Evolutionary conservation across 1,140 invertebrate species (phyloP).

Genomic region (Drosophila lini): DNA sequence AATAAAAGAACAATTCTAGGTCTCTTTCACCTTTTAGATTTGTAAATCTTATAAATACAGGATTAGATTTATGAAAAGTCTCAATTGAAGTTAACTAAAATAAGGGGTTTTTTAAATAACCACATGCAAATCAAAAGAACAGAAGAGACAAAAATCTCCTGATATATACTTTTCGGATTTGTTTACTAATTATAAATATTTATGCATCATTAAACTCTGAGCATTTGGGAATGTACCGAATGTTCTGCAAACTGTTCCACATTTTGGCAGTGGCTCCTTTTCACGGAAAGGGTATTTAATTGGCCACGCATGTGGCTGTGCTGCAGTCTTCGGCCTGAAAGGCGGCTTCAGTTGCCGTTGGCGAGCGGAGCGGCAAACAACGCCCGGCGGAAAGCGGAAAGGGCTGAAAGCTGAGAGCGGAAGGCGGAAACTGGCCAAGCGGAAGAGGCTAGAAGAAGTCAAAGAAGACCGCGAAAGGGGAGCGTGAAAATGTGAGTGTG

Average conservation of each 20-base stretch:
- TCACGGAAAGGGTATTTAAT: constrained; percentile 31
- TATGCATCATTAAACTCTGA: background rate
- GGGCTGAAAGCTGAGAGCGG: constrained; percentile 12
- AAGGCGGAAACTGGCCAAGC: constrained; percentile 35
- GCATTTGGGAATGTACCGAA: background rate
- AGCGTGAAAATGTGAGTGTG: constrained; percentile 64
- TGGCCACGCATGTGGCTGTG: constrained; percentile 38
- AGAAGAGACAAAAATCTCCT: no score
- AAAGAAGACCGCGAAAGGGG: constrained; percentile 26
- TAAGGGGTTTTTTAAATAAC: no score
- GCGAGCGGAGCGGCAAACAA: constrained; percentile 53
- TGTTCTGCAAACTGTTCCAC: background rate
- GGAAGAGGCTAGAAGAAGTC: constrained; percentile 19
- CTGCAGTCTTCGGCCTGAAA: constrained; percentile 64
- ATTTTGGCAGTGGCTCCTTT: background rate
- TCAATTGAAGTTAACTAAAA: no score
- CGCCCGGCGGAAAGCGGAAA: constrained; percentile 21
- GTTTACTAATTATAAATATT: no score
- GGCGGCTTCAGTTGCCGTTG: constrained; percentile 69
- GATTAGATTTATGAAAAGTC: no score
- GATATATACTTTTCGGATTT: no score
- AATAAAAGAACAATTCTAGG: no score
- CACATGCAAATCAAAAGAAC: no score
- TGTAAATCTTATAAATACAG: no score
- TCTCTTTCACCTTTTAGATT: no score